Conservation (phyloP, 1,140 invertebrate species). For the Rhopalosiphum padi region DNA sequence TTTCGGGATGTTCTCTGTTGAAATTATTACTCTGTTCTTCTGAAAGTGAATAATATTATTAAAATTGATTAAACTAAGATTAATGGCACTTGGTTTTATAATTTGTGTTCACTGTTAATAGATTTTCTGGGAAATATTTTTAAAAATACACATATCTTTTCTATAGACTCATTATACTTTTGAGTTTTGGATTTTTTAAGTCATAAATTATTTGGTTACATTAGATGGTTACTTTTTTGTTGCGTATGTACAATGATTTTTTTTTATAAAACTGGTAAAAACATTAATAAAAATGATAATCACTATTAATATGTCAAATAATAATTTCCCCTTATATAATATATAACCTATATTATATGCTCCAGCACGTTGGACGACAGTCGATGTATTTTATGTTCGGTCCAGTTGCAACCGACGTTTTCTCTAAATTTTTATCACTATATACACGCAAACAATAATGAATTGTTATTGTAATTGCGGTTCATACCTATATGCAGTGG, state of each 20-base stretch:
- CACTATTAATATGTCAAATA: slow-evolving; percentile 4
- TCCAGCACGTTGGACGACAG: background rate
- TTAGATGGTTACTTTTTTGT: background rate
- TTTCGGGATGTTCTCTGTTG: background rate
- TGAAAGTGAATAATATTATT: background rate
- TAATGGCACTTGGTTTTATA: background rate
- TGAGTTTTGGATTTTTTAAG: background rate
- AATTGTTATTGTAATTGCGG: slow-evolving; percentile 55
- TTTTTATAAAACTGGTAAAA: background rate
- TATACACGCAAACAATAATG: slow-evolving; percentile 32
- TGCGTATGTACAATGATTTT: background rate
- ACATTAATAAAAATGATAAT: slow-evolving; percentile 10
- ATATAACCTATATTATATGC: background rate
- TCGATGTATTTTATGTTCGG: background rate
- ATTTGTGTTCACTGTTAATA: background rate
- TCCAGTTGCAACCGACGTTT: background rate
- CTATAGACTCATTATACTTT: background rate
- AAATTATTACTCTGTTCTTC: background rate
- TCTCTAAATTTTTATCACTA: background rate
- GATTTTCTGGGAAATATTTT: background rate
- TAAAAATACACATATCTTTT: background rate
- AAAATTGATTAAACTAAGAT: background rate
- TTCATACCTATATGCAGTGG: background rate
- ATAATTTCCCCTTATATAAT: background rate
- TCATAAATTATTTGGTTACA: background rate